Percentiles rank a stretch among this genome's conserved stretches.
phyloP scores from a whole-genome alignment of 2,888 invertebrate species.

The Oligia latruncula region DNA sequence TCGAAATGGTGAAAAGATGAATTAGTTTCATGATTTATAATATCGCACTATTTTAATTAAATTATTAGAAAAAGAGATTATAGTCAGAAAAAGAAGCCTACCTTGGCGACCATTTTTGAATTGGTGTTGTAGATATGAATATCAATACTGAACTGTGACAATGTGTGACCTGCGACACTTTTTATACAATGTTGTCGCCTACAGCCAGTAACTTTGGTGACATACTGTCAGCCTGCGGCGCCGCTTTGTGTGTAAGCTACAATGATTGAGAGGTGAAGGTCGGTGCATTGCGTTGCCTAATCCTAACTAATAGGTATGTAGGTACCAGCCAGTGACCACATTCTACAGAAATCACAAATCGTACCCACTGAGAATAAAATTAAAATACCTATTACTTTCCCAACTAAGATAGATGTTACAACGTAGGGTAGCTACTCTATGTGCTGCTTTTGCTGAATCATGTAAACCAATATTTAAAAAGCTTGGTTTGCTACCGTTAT shows the following conservation, averaged over 20 bases:
- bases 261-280: slow-evolving; percentile 53
- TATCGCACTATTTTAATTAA: background rate
- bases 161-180: slow-evolving; percentile 71
- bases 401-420: background rate
- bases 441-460: background rate
- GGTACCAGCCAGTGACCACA: background rate
- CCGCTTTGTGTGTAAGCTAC: background rate
- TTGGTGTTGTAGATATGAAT: slow-evolving; percentile 75
- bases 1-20: background rate
- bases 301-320: background rate
- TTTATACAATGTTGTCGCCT: slow-evolving; percentile 79
- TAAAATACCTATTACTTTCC: background rate
- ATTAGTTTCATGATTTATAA: background rate
- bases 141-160: slow-evolving; percentile 78
- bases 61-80: background rate
- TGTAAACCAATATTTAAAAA: too few species aligned
- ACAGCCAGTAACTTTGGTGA: slow-evolving; percentile 46
- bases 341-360: background rate
- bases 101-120: slow-evolving; percentile 83
- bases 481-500: too few species aligned
- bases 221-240: slow-evolving; percentile 47
- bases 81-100: slow-evolving; percentile 50
- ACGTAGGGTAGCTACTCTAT: background rate
- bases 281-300: slow-evolving; percentile 14
- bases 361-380: background rate